Base-by-base conservation (phyloP, 2,113 vertebrate species). In the Zosterops hypoxanthus region DNA sequence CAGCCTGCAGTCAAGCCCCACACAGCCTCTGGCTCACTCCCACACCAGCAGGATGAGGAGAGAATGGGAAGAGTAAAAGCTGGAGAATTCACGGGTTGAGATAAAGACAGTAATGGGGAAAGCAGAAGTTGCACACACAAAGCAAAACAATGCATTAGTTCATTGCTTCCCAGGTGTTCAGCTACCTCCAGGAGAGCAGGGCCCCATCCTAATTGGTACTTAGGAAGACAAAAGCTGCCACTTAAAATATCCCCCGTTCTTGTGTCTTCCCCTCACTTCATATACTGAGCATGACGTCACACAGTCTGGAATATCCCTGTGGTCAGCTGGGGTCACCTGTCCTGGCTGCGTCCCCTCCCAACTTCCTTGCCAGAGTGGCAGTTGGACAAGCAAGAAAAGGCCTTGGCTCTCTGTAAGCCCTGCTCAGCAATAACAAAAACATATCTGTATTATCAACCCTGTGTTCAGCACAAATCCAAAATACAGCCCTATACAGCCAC, bases 181-280 rank as follows among this genome's bases (percentile, higher is more conserved):
- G 44, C 22, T 46, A 77, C 28, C 22, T 44, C 26, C 26, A 53
- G 55, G 55, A 60, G 22, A 60, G 63, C 46, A 39, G 28, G 18
- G 14, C 3, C 2, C 33, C 33, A 19, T 44, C 46, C 0, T 60
- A 42, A 36, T 0, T 1, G 14, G 26, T 60, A 15, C 12, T 53
- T 53, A 52, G 6, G 39, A 52, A 36, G 33, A 36, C 26, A 42
- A 34, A 42, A 34, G 23, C 36, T 3, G 1, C 52, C 24, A 8
- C 31, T 53, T 60, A 6, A 36, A 69, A 46, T 39, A 12, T 69
- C 8, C 13, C 3, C 33, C 4, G 36, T 52, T 60, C 39, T 26
- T 52, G 9, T 11, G 52, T 52, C 31, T 76, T 59, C 22, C n/a
- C 44, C 14, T 33, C 7, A 8, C 22, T 36, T 36, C 18, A 12